A percentile compares a stretch with the other conserved stretches of the same genome.
These are phyloP conservation scores for Agrotis clavis DNA, from an alignment of 2,888 invertebrate genomes.

Conservation along the genomic window DNA sequence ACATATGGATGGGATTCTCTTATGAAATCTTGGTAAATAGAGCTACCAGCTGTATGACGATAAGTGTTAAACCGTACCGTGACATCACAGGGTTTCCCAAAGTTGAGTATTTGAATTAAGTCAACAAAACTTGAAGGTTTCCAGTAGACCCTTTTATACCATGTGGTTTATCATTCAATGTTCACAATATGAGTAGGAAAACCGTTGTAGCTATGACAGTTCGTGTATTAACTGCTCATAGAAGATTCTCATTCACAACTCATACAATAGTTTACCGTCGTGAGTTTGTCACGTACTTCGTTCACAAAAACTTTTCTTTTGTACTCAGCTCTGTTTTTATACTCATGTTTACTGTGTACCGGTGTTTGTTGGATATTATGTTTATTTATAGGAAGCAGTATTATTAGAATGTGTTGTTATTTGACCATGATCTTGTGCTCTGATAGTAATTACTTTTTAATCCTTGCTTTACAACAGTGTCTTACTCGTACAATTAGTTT, in stretches of 20 bases:
- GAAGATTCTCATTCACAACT: constrained; percentile 33
- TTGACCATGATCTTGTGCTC: neutral
- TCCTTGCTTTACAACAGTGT: neutral
- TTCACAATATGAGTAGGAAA: neutral
- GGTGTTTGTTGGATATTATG: neutral
- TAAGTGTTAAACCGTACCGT: neutral
- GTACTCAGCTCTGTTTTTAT: constrained; percentile 28
- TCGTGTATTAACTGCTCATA: constrained; percentile 16
- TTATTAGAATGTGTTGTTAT: constrained; percentile 1
- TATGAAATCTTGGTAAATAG: constrained; percentile 19
- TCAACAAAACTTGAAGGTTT: neutral
- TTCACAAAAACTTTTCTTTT: constrained; percentile 28
- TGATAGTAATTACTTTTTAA: neutral
- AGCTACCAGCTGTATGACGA: neutral
- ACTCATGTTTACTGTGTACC: constrained; percentile 7
- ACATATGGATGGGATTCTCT: constrained; percentile 23
- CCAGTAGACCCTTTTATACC: no score
- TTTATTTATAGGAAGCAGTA: constrained; percentile 6
- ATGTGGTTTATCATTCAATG: neutral
- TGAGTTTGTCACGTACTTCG: constrained; percentile 30
- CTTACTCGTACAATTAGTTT: neutral
- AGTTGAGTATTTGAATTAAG: neutral
- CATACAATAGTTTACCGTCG: constrained; percentile 27
- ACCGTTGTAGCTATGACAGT: constrained; percentile 6
- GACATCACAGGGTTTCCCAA: neutral